These are phyloP conservation scores for Parthenolecanium corni DNA, from an alignment of 2,888 invertebrate species.

Conservation along the genomic window DNA sequence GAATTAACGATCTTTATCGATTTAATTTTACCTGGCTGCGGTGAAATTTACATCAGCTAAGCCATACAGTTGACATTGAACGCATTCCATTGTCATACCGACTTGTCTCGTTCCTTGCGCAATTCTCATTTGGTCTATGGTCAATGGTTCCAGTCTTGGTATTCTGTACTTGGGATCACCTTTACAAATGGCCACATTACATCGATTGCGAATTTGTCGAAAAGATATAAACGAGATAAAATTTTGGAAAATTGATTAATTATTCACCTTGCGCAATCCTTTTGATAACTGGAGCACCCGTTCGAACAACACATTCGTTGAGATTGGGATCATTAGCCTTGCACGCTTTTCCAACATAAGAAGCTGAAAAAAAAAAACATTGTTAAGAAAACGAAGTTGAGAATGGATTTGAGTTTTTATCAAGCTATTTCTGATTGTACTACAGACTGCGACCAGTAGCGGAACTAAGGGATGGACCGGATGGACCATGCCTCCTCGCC, in stretches of 20 bases:
- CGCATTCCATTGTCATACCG: slow-evolving; percentile 33
- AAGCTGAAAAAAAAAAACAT: slow-evolving; percentile 31
- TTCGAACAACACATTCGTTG: slow-evolving; percentile 34
- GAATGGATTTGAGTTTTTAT: no score
- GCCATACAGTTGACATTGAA: slow-evolving; percentile 33
- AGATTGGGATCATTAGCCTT: slow-evolving; percentile 34
- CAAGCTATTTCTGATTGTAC: no score
- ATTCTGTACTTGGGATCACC: slow-evolving; percentile 35
- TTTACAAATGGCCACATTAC: slow-evolving; percentile 17
- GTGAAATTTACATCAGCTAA: slow-evolving; percentile 33
- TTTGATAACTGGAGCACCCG: slow-evolving; percentile 33
- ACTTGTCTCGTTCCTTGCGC: slow-evolving; percentile 35
- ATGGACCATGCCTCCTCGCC: no score
- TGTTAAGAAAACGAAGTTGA: no score
- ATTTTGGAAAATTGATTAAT: not conserved
- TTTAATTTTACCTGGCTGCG: slow-evolving; percentile 31
- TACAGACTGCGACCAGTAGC: no score
- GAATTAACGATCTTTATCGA: not conserved
- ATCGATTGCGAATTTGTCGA: not conserved
- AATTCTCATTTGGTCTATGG: slow-evolving; percentile 33
- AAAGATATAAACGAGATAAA: not conserved
- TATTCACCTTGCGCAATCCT: slow-evolving; percentile 32
- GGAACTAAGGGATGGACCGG: no score
- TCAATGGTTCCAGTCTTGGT: slow-evolving; percentile 34
- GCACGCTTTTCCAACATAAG: slow-evolving; percentile 35